A percentile compares a stretch with the other conserved stretches of the same genome.
phyloP scores from a whole-genome alignment of 1,140 invertebrate genomes.

The Anoplolepis gracilipes region DNA sequence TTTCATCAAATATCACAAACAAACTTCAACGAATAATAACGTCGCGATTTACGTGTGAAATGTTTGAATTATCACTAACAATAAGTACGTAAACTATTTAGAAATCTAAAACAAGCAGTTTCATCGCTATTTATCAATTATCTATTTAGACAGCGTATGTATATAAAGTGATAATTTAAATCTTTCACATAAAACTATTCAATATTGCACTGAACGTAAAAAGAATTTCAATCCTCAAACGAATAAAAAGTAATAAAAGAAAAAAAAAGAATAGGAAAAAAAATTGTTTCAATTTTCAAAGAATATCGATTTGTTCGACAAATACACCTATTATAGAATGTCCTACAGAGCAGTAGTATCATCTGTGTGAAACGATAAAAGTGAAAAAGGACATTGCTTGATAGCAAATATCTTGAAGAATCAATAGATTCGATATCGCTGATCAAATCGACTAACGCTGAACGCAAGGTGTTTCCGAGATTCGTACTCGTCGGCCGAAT shows the following conservation, averaged over 20 bases:
- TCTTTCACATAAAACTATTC: not conserved
- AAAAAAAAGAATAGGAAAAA: not conserved
- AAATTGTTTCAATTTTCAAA: constrained; percentile 12
- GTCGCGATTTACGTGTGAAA: constrained; percentile 16
- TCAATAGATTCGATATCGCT: constrained; percentile 11
- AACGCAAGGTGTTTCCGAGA: constrained; percentile 2
- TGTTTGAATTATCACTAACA: constrained; percentile 35
- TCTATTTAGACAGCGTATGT: not conserved
- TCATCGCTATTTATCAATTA: constrained; percentile 4
- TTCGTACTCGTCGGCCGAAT: constrained; percentile 37
- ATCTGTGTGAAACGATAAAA: not conserved
- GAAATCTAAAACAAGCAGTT: not conserved
- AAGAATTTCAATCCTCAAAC: no score
- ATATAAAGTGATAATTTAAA: constrained; percentile 32
- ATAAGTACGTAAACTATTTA: constrained; percentile 5
- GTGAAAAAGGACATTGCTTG: not conserved
- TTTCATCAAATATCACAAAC: not conserved
- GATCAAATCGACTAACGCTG: constrained; percentile 25
- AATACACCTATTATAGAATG: constrained; percentile 13
- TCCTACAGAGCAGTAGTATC: not conserved
- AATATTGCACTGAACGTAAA: not conserved
- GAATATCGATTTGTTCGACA: not conserved
- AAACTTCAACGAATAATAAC: constrained; percentile 23
- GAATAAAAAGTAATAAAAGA: not conserved
- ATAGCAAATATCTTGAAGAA: constrained; percentile 13